phyloP scores from a whole-genome alignment of 2,888 invertebrate genomes.

The Sinotaia quadrata region DNA sequence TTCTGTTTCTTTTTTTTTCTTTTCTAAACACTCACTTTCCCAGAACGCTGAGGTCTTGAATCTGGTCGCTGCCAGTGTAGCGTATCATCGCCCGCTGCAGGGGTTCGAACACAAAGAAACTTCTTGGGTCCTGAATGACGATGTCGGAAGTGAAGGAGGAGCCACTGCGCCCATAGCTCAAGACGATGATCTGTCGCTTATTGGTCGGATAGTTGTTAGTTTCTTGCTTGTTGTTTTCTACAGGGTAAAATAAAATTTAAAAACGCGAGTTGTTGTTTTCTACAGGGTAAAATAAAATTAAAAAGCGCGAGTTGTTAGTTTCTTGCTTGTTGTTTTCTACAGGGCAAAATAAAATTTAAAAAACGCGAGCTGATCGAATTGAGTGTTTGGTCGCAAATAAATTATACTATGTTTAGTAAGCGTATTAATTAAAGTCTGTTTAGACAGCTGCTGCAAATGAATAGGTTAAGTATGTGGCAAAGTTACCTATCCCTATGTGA shows the following conservation, averaged over 20 bases:
- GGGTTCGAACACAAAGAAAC: slow-evolving; percentile 27
- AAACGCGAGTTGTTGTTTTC: no score
- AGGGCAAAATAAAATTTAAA: no score
- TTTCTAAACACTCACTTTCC: neutral
- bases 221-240: slow-evolving; percentile 8
- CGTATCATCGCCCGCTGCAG: slow-evolving; percentile 12
- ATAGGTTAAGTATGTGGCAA: no score
- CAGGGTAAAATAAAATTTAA: no score
- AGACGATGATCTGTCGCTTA: slow-evolving; percentile 24
- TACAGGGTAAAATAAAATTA: no score
- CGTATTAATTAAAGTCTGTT: no score
- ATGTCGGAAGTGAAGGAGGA: slow-evolving; percentile 29
- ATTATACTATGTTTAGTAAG: no score
- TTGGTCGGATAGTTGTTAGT: slow-evolving; percentile 18
- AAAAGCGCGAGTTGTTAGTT: slow-evolving; percentile 18
- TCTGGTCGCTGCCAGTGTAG: slow-evolving; percentile 25
- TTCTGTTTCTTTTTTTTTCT: neutral
- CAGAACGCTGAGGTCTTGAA: slow-evolving; percentile 9
- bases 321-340: slow-evolving; percentile 6
- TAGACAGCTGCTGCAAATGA: no score
- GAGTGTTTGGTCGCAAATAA: no score
- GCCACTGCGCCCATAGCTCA: slow-evolving; percentile 26
- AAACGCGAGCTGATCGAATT: no score
- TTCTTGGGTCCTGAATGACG: slow-evolving; percentile 20
- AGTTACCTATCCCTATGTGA: no score